Percentiles rank a stretch among this genome's conserved stretches.
Conservation (phyloP, 2,113 vertebrate species). For the Thalassoma bifasciatum region DNA sequence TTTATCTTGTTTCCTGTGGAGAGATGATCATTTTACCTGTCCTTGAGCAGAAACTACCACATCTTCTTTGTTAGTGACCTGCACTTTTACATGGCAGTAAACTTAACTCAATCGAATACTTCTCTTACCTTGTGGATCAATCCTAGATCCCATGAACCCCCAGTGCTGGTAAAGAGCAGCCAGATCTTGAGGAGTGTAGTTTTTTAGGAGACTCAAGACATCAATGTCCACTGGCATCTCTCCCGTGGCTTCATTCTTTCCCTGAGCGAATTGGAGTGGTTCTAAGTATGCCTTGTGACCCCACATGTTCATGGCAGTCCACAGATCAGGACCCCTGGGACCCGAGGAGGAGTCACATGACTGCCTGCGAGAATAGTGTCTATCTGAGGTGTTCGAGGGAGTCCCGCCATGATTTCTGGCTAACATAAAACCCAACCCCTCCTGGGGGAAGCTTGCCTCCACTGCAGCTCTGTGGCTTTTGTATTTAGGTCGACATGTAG, state of each 20-base stretch:
- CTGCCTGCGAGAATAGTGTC: slow-evolving; percentile 59
- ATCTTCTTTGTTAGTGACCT: too few species aligned
- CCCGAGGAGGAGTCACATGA: slow-evolving; percentile 63
- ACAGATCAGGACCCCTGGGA: slow-evolving; percentile 71
- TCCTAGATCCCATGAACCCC: slow-evolving; percentile 85
- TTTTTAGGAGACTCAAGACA: slow-evolving; percentile 91
- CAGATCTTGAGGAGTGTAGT: slow-evolving; percentile 92
- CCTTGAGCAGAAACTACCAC: not conserved
- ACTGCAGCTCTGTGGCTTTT: slow-evolving; percentile 69
- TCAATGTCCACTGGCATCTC: slow-evolving; percentile 87
- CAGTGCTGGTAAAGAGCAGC: slow-evolving; percentile 93
- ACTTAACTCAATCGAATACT: not conserved
- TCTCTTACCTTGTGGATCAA: slow-evolving; percentile 90
- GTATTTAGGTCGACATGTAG: slow-evolving; percentile 66
- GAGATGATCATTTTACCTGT: not conserved
- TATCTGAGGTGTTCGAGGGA: slow-evolving; percentile 53
- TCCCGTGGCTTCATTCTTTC: slow-evolving; percentile 84
- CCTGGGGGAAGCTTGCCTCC: slow-evolving; percentile 83
- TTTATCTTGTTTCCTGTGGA: not conserved
- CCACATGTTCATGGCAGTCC: slow-evolving; percentile 78
- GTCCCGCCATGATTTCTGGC: slow-evolving; percentile 81
- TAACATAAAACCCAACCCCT: slow-evolving; percentile 80
- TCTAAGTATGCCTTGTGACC: slow-evolving; percentile 75
- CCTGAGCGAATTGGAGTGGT: slow-evolving; percentile 70
- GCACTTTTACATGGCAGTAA: not conserved